Conservation (phyloP, 2,113 vertebrate species). For the Loxodonta africana region DNA sequence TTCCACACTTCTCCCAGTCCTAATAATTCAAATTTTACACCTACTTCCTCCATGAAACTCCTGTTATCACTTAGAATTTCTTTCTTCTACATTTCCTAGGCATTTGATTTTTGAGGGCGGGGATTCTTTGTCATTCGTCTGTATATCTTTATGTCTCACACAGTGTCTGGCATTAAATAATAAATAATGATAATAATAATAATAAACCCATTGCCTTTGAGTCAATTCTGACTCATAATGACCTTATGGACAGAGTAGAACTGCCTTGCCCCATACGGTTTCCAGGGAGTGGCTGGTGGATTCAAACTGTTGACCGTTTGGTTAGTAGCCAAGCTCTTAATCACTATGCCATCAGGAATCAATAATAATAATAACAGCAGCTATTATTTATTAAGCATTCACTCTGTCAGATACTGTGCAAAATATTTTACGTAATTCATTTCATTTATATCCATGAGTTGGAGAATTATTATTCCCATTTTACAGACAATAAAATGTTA, state of each 20-base stretch:
- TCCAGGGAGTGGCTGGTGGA: no score
- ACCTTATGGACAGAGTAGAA: no score
- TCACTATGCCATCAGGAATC: no score
- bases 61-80: not conserved
- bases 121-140: not conserved
- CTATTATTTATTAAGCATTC: not conserved
- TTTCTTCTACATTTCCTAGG: not conserved
- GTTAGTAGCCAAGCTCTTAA: not conserved
- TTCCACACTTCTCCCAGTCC: not conserved
- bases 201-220: not conserved
- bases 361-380: not conserved
- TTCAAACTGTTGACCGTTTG: no score
- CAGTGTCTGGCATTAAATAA: not conserved
- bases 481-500: constrained; percentile 33
- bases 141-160: not conserved
- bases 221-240: no score
- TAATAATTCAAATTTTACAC: not conserved
- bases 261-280: no score
- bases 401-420: not conserved
- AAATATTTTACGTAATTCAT: not conserved
- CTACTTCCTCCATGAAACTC: not conserved
- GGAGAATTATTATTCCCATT: not conserved
- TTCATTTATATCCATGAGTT: not conserved
- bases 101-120: not conserved
- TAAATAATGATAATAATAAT: not conserved